These are phyloP conservation scores for Pimephales promelas DNA, from an alignment of 2,113 vertebrate species.

Conservation along the genomic window DNA sequence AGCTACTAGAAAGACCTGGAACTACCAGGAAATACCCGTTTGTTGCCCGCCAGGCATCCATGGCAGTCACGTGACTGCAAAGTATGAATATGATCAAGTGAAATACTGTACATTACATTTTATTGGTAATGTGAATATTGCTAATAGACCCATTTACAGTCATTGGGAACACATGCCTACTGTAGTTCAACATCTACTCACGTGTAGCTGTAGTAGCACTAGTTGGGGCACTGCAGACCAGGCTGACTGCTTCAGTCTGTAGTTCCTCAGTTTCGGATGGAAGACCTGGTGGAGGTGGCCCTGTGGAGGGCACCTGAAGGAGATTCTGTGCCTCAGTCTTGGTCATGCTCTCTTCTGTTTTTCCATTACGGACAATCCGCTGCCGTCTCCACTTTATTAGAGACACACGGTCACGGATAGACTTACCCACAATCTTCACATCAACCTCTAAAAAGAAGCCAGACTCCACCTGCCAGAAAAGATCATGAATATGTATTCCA, in stretches of 20 bases:
- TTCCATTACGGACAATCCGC: slow-evolving; percentile 77
- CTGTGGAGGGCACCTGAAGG: slow-evolving; percentile 80
- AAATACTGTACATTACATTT: neutral
- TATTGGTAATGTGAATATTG: neutral
- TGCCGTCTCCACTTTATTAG: slow-evolving; percentile 92
- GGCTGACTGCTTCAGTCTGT: slow-evolving; percentile 79
- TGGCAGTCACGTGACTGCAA: too few relatives aligned
- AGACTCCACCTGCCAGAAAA: slow-evolving; percentile 86
- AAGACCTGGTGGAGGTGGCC: slow-evolving; percentile 67
- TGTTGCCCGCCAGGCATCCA: too few relatives aligned
- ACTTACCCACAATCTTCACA: slow-evolving; percentile 93
- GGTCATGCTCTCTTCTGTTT: slow-evolving; percentile 68
- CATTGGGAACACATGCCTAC: too few relatives aligned
- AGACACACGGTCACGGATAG: slow-evolving; percentile 92
- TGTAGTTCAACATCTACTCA: slow-evolving; percentile 77
- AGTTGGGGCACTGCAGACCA: slow-evolving; percentile 77
- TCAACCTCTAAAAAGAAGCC: slow-evolving; percentile 96
- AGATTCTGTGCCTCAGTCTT: slow-evolving; percentile 69
- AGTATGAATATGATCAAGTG: neutral
- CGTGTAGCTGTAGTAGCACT: slow-evolving; percentile 81
- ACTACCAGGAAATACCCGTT: too few relatives aligned
- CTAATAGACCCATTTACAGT: neutral
- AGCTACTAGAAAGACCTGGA: too few relatives aligned
- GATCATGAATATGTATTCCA: neutral
- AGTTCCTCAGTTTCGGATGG: slow-evolving; percentile 80